Evolutionary conservation across 2,888 invertebrate genomes (phyloP), one percentile per base, ranked within the genome.

Genomic region (Eristalis intricaria): DNA sequence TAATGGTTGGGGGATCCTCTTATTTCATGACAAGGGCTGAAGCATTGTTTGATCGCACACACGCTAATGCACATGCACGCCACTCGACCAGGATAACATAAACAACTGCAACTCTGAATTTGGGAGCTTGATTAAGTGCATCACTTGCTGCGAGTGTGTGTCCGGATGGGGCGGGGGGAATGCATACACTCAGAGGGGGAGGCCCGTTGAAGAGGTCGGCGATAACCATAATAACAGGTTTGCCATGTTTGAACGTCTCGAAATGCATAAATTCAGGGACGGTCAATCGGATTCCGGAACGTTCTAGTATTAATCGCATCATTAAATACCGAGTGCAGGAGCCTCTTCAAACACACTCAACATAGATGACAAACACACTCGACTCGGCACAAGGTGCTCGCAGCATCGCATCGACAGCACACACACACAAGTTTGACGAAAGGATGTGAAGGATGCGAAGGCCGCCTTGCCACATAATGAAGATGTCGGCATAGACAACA

Each of bases 251-350:
- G 73, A 35, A 29, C 56, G 22, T 64, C 66, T 69, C 43, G 22
- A 50, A 58, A 63, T 71, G 75, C 83, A 74, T 78, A 40, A 43
- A 74, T 70, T 73, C 50, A 29, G 32, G 56, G 76, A 38, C 7
- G 43, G 73, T 40, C 58, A 50, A 63, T 69, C 69, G 50, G 50
- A 69, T 70, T 23, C 65, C 15, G 23, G 73, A 50, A 26, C 35
- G 68, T 66, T 79, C 83, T 63, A 75, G 79, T 87, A 83, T 87
- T 79, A 87, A 83, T 79, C 75, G 83, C 71, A 71, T 87, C 87
- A 87, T 87, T 87, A 79, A 79, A 76, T 64, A 60, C 71, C 22
- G 75, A 74, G 63, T 63, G 68, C 68, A 50, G 23, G 38, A 70
- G 11, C 13, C 68, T 63, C 23, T 61, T 50, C 50, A 50, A 50